These are phyloP conservation scores for Catostylus mosaicus DNA, from an alignment of 30 jellyfish, hydroid and myxozoan species.

Conservation along the genomic window DNA sequence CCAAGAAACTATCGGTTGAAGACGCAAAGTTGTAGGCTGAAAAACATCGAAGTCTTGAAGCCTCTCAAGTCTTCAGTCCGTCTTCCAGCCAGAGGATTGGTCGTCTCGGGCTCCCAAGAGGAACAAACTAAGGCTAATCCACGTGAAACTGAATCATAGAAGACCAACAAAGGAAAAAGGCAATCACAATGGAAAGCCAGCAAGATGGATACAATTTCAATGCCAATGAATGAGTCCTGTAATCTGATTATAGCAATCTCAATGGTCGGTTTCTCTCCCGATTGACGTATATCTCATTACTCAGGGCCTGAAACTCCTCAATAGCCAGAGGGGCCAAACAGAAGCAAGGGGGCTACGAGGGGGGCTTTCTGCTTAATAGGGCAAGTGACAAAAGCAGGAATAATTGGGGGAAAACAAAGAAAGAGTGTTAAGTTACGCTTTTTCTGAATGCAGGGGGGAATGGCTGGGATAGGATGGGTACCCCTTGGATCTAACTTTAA, in stretches of 20 bases:
- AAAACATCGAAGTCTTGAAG: background rate
- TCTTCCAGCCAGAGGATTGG: background rate
- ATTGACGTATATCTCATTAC: too few relatives aligned
- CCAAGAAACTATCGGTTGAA: too few relatives aligned
- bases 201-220: background rate
- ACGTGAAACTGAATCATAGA: background rate
- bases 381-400: background rate
- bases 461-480: too few relatives aligned
- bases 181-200: background rate
- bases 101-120: background rate
- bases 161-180: background rate
- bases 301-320: too few relatives aligned
- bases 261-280: background rate
- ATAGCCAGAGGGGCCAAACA: background rate
- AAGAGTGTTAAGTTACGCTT: background rate
- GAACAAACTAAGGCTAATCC: background rate
- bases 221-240: background rate
- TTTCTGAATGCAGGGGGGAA: background rate
- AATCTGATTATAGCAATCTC: background rate
- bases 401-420: background rate
- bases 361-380: background rate
- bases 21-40: too few relatives aligned
- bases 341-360: background rate
- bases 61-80: background rate
- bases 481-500: too few relatives aligned